Base-by-base conservation (phyloP, 2,888 invertebrate species). In the Troides oblongomaculatus region DNA sequence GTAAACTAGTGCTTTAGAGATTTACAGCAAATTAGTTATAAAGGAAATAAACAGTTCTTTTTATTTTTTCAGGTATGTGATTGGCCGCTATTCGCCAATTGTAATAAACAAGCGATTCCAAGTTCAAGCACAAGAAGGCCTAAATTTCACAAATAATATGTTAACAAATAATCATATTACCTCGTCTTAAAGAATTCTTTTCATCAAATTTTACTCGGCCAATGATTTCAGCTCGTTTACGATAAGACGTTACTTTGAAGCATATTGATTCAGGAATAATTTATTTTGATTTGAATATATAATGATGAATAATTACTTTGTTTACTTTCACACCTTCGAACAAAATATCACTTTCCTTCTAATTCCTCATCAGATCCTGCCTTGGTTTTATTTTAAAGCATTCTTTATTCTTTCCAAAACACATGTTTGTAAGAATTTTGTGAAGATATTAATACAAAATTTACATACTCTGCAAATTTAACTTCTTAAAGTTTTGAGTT, bases 1-100 rank as follows among this genome's bases (percentile, higher is more conserved):
- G 43, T 1, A 43, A 8, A 43, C 6, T 43, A 43, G 8, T 43
- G 43, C 7, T 43, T 43, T 43, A 8, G 8, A 43, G 12, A 10
- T 1, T 1, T 7, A 43, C 43, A 43, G 43, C 0, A 43, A 43
- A 43, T 43, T 43, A 12, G 43, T 43, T 7, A 10, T 10, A 43
- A 10, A 43, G 43, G 12, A 7, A 10, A 43, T 43, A 43, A 8
- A 53, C 18, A n/a, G 0, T 53, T 53, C 14, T 50, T 50, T 57
- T 57, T 1, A n/a, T 66, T 59, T 59, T 66, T n/a, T 53, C 59
- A 70, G 70, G 70, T 70, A 7, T 70, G 70, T 30, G 70, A 70
- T 70, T 73, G 66, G 63, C 63, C 70, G 14, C 63, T 63, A 66
- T 70, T 65, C 46, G 65, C 69, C 2, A 62, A 62, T 46, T 69